Base-by-base conservation (phyloP, 2,797 vertebrate genomes). In the Pangasius larnaudii region DNA sequence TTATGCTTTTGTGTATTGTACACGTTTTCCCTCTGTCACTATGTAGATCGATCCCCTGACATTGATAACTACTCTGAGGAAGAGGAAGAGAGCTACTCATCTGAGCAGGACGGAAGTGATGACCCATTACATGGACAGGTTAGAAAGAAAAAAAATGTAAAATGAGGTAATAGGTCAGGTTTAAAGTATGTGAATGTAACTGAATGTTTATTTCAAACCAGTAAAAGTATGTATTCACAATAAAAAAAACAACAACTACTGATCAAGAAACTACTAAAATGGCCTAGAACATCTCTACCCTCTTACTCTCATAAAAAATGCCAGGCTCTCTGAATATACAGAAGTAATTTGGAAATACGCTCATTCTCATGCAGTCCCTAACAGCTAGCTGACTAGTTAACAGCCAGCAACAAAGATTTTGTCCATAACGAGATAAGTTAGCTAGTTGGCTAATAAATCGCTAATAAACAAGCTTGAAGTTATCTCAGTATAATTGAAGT, bases 31-130 rank as follows among this genome's bases (percentile, higher is more conserved):
- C 24, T 13, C 49, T 53, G 6, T 71, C 81, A 77, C 58, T 63
- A 5, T 42, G n/a, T 92, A 99, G 98, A 99, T 95, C 98, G 98
- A 72, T 99, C 98, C 19, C 98, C 98, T 30, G 98, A 99, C 93
- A 98, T 99, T 9, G 98, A 99, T 93, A 99, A 99, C 92, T 98
- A 99, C 92, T 99, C 98, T 0, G 98, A 99, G 90, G 98, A 99
- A 89, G 98, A 99, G 72, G 98, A 99, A 19, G 98, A 99, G 93
- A 99, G 98, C 92, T 99, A 98, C 94, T 99, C 98, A 0, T 99
- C 98, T 0, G 98, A 99, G 53, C 98, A 99, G 93, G 98, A 99
- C 69, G 98, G 97, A 91, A 99, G 98, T 0, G 98, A 99, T 39
- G 98, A 99, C 89, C 98, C 98, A 2, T 91, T 98, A 63, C 98